Conservation (phyloP, 2,797 vertebrate species). For the Borostomias antarcticus region DNA sequence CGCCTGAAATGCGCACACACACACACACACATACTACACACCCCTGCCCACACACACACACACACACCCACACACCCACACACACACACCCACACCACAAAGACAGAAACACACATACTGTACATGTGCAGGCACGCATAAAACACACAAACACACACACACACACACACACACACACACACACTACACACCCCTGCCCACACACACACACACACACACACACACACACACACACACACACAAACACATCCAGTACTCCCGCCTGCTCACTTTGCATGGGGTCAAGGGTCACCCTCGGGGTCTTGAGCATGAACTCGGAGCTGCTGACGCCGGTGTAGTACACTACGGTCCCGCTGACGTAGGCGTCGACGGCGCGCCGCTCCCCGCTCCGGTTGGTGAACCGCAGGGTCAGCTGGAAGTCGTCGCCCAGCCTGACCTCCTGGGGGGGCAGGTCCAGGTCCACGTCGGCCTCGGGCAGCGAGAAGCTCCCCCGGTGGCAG, state of each 20-base stretch:
- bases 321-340: slow-evolving; percentile 91
- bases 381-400: slow-evolving; percentile 81
- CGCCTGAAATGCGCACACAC: too few species aligned
- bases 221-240: not conserved
- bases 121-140: too few species aligned
- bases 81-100: too few species aligned
- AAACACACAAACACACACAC: too few species aligned
- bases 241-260: not conserved
- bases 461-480: slow-evolving; percentile 68
- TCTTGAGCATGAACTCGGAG: slow-evolving; percentile 82
- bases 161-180: too few species aligned
- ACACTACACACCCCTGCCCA: not conserved
- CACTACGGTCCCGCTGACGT: slow-evolving; percentile 85
- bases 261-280: slow-evolving; percentile 80
- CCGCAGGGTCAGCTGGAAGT: slow-evolving; percentile 83
- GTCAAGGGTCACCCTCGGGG: slow-evolving; percentile 70
- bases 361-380: slow-evolving; percentile 71
- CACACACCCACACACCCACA: too few species aligned
- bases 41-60: too few species aligned
- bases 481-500: slow-evolving; percentile 69
- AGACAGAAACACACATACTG: too few species aligned
- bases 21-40: too few species aligned
- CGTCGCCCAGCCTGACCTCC: slow-evolving; percentile 80
- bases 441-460: slow-evolving; percentile 80
- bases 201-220: slow-evolving; percentile 7